Evolutionary conservation across 2,797 vertebrate species (phyloP).

Genomic region (Silurus aristotelis): DNA sequence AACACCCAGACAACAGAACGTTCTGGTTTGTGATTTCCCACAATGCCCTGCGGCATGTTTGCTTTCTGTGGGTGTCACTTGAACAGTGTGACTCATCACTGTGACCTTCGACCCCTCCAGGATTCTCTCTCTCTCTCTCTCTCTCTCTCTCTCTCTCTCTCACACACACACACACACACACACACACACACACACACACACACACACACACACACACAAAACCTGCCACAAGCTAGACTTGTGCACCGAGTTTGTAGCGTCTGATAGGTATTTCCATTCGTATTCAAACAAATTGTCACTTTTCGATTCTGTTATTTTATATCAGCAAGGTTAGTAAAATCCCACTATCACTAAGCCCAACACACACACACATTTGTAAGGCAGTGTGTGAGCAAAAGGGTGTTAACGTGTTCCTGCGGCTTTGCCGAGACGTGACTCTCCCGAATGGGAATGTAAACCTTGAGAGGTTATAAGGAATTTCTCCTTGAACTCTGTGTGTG

Average conservation of each 20-base stretch:
- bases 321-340: neutral
- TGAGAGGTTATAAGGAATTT: constrained; percentile 38
- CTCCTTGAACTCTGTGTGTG: constrained; percentile 17
- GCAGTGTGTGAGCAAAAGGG: neutral
- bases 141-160: too few relatives aligned
- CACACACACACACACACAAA: too few relatives aligned
- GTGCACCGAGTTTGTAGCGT: neutral
- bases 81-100: constrained; percentile 60
- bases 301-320: neutral
- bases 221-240: neutral
- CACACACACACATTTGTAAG: neutral
- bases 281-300: neutral
- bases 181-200: neutral
- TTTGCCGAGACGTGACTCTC: constrained; percentile 43
- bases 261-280: neutral
- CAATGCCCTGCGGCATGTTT: constrained; percentile 60
- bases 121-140: neutral
- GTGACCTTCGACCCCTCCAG: constrained; percentile 54
- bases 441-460: constrained; percentile 55
- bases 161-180: neutral
- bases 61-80: constrained; percentile 61
- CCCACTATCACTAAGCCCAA: neutral
- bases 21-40: constrained; percentile 47
- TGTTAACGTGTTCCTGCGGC: neutral
- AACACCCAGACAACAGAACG: constrained; percentile 50